Conservation (phyloP, 2,113 vertebrate genomes). For the Anguilla japonica region DNA sequence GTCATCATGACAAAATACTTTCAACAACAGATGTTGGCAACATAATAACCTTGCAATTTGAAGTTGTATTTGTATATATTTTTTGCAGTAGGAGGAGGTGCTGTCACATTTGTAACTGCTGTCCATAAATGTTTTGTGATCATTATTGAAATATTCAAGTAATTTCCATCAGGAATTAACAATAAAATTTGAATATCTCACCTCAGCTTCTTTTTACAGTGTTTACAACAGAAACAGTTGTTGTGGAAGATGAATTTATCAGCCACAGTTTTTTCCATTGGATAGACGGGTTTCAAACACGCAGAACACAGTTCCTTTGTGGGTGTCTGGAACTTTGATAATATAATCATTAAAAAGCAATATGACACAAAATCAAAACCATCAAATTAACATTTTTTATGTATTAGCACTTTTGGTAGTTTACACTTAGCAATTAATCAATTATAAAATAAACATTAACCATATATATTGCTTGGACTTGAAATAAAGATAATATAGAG, state of each 20-base stretch:
- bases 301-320: slow-evolving; percentile 68
- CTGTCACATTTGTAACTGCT: background rate
- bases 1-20: too few species aligned
- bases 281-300: slow-evolving; percentile 73
- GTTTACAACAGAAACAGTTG: slow-evolving; percentile 79
- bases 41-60: too few species aligned
- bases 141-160: background rate
- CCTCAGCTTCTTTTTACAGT: slow-evolving; percentile 80
- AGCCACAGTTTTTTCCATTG: slow-evolving; percentile 69
- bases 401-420: background rate
- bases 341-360: slow-evolving; percentile 21
- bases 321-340: slow-evolving; percentile 64
- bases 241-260: slow-evolving; percentile 73
- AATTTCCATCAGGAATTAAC: background rate
- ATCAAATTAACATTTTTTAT: background rate
- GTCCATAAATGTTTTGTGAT: background rate
- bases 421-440: background rate
- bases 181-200: slow-evolving; percentile 56
- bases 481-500: background rate
- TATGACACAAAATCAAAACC: background rate
- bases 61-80: too few species aligned
- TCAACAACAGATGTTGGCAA: too few species aligned
- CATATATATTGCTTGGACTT: background rate
- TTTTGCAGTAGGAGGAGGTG: background rate
- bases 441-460: background rate